These are phyloP conservation scores for Neostethus bicornis DNA, from an alignment of 2,797 vertebrate genomes.

Conservation along the genomic window DNA sequence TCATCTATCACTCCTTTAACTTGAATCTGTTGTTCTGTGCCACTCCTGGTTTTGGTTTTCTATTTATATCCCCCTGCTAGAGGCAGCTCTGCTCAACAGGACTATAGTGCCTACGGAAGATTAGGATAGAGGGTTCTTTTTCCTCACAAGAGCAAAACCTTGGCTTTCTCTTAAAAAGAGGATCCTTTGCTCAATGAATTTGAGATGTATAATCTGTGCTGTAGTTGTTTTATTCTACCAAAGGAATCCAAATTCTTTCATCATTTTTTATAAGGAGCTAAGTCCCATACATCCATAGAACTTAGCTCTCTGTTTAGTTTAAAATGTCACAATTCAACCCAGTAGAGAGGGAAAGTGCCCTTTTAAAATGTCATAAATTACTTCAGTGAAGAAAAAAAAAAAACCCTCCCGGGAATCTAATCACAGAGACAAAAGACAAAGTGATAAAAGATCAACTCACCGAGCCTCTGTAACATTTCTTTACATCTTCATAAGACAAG, in stretches of 20 bases:
- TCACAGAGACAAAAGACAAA: conserved; percentile 5
- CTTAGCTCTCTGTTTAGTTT: not conserved
- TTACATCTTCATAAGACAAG: conserved; percentile 77
- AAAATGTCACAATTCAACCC: not conserved
- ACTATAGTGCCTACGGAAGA: conserved; percentile 17
- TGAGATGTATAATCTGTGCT: not conserved
- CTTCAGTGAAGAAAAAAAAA: not conserved
- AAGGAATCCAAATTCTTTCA: not conserved
- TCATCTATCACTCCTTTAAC: conserved; percentile 26
- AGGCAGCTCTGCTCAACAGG: conserved; percentile 34
- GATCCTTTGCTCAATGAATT: conserved; percentile 4
- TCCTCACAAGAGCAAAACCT: not conserved
- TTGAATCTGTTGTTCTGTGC: conserved; percentile 33
- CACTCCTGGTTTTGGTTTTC: conserved; percentile 45
- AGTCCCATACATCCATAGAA: not conserved
- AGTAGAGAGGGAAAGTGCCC: not conserved
- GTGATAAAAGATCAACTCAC: conserved; percentile 59
- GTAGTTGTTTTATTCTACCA: not conserved
- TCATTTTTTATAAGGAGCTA: not conserved
- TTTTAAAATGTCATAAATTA: conserved; percentile 6
- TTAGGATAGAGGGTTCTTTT: conserved; percentile 2
- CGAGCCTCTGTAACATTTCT: conserved; percentile 79
- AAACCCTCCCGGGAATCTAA: not conserved
- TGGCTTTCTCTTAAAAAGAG: not conserved
- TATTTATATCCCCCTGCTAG: conserved; percentile 55